phyloP scores from a whole-genome alignment of 1,140 invertebrate genomes.

The Ephestia elutella region DNA sequence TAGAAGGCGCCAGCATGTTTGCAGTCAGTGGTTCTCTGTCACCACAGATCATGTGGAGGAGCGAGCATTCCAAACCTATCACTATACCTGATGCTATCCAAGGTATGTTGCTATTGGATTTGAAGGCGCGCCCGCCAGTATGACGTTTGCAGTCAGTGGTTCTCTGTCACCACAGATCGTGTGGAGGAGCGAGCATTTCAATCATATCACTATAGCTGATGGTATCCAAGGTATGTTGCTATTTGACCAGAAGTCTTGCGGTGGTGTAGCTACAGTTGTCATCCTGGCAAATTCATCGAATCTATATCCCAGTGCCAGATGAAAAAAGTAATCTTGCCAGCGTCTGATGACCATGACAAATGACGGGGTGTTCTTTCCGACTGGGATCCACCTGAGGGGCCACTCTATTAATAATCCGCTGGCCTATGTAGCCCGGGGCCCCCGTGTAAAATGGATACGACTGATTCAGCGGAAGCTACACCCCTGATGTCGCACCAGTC shows the following conservation, averaged over 20 bases:
- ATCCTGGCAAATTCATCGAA: no score
- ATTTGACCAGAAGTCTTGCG: no score
- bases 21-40: slow-evolving; percentile 87
- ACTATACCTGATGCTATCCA: slow-evolving; percentile 73
- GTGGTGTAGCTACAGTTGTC: no score
- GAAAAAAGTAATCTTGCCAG: no score
- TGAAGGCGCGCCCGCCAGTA: slow-evolving; percentile 86
- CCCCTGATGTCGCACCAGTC: slow-evolving; percentile 86
- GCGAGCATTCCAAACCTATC: slow-evolving; percentile 83
- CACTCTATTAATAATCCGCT: no score
- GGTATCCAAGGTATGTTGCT: slow-evolving; percentile 71
- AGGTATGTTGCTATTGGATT: slow-evolving; percentile 50
- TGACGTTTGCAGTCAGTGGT: slow-evolving; percentile 82
- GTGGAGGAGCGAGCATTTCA: slow-evolving; percentile 87
- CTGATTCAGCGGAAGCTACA: no score
- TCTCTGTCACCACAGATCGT: slow-evolving; percentile 78
- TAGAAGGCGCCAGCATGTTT: slow-evolving; percentile 85
- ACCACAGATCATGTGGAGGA: slow-evolving; percentile 89
- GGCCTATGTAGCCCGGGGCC: no score
- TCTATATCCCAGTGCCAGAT: no score
- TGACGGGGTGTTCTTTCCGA: no score
- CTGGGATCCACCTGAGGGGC: no score
- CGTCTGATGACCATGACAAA: no score
- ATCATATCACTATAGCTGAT: slow-evolving; percentile 75
- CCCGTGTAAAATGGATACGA: slow-evolving; percentile 83